These are phyloP conservation scores for Sesamia nonagrioides DNA, from an alignment of 1,140 invertebrate genomes.

Conservation along the genomic window DNA sequence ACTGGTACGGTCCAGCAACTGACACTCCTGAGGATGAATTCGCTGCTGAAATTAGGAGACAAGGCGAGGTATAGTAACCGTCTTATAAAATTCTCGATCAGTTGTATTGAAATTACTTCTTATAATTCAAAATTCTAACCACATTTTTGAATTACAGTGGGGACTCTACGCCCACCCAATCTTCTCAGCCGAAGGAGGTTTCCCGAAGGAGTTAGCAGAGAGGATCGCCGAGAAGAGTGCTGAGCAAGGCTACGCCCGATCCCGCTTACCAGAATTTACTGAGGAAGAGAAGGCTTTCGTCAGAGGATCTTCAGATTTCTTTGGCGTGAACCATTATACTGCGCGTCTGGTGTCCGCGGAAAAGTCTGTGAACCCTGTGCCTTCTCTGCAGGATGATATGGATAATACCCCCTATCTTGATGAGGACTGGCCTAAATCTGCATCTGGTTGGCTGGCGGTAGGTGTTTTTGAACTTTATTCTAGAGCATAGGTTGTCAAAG, in stretches of 20 bases:
- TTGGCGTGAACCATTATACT: conserved; percentile 90
- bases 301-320: conserved; percentile 89
- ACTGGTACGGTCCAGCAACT: conserved; percentile 86
- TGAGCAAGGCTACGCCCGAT: conserved; percentile 80
- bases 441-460: conserved; percentile 59
- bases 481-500: no score
- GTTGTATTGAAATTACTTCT: neutral
- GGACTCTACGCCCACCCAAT: conserved; percentile 89
- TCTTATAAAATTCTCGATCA: neutral
- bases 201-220: conserved; percentile 88
- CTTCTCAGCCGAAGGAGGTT: conserved; percentile 88
- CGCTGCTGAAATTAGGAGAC: conserved; percentile 80
- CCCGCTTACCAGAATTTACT: conserved; percentile 86
- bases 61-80: conserved; percentile 58
- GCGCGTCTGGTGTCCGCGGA: conserved; percentile 52
- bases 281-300: conserved; percentile 86
- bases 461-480: conserved; percentile 21
- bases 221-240: conserved; percentile 86
- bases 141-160: no score
- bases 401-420: conserved; percentile 29
- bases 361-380: conserved; percentile 46
- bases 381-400: conserved; percentile 61
- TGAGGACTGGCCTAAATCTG: conserved; percentile 54
- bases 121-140: no score
- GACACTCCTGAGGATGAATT: conserved; percentile 82